Evolutionary conservation across 2,113 vertebrate species (phyloP).

Genomic region (Poeciliopsis turrubarensis): DNA sequence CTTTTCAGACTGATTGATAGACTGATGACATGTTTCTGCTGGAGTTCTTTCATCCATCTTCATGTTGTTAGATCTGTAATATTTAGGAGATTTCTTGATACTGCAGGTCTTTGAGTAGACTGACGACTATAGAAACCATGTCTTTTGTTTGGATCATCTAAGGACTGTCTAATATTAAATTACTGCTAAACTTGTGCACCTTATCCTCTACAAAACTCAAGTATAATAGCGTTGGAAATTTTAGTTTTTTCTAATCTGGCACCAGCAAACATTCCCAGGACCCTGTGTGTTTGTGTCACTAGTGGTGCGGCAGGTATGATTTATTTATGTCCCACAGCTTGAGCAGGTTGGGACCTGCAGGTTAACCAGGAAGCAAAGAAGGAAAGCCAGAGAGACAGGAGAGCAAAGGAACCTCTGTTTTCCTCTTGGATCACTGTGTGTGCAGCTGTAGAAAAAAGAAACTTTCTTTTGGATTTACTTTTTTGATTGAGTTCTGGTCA

Average conservation of each 20-base stretch:
- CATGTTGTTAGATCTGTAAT: too few relatives aligned
- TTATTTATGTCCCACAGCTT: constrained; percentile 26
- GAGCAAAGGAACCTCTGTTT: neutral
- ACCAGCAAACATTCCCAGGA: too few relatives aligned
- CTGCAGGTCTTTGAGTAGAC: too few relatives aligned
- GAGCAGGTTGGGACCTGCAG: constrained; percentile 49
- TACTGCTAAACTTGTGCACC: neutral
- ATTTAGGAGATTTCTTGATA: too few relatives aligned
- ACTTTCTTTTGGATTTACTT: neutral
- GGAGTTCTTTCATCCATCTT: too few relatives aligned
- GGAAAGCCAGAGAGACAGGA: constrained; percentile 5
- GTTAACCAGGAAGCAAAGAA: constrained; percentile 9
- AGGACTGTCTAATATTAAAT: neutral
- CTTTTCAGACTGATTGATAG: too few relatives aligned
- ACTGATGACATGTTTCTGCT: too few relatives aligned
- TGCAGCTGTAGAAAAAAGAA: neutral
- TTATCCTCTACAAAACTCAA: neutral
- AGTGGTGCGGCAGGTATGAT: constrained; percentile 14
- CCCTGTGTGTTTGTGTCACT: neutral
- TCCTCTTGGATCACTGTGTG: neutral
- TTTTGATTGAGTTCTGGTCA: neutral
- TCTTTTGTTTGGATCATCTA: too few relatives aligned
- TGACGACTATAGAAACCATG: too few relatives aligned
- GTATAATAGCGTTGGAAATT: neutral
- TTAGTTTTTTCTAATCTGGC: neutral